Evolutionary conservation across 37 sponge, comb jelly and placozoan genomes (phyloP).

Genomic region (Ianthella basta): DNA sequence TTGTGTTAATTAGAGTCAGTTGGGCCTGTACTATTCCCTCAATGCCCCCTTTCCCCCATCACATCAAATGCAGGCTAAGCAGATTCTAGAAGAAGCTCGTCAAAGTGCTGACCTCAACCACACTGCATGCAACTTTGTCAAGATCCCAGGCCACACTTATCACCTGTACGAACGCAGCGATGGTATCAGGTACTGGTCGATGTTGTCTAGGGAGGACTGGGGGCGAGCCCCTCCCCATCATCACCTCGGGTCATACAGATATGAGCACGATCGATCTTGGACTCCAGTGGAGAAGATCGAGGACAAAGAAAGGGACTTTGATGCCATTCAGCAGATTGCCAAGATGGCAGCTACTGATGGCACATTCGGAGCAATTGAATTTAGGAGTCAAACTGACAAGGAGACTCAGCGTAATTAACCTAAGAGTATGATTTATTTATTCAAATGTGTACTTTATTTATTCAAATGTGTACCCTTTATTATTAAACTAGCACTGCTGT

Average conservation of each 20-base stretch:
- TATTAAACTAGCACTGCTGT: too few relatives aligned
- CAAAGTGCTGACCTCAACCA: constrained; percentile 75
- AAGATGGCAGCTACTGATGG: not conserved
- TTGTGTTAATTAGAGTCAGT: too few relatives aligned
- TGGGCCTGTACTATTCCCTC: too few relatives aligned
- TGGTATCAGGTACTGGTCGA: constrained; percentile 74
- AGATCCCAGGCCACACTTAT: constrained; percentile 84
- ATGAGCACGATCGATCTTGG: constrained; percentile 82
- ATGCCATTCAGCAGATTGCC: constrained; percentile 37
- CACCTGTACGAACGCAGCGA: constrained; percentile 75
- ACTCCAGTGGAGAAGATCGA: constrained; percentile 62
- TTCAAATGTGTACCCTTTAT: too few relatives aligned
- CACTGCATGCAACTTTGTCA: constrained; percentile 87
- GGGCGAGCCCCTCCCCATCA: constrained; percentile 52
- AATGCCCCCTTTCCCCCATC: too few relatives aligned
- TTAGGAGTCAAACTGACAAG: too few relatives aligned
- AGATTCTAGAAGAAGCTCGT: constrained; percentile 60
- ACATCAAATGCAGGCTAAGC: constrained; percentile 59
- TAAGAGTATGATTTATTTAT: not conserved
- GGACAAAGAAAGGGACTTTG: constrained; percentile 57
- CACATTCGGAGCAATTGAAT: not conserved
- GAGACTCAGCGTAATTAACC: too few relatives aligned
- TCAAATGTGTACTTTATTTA: too few relatives aligned
- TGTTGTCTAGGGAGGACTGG: constrained; percentile 84
- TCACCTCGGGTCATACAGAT: constrained; percentile 58